Percentiles rank a stretch among this genome's conserved stretches.
phyloP scores from a whole-genome alignment of 2,888 invertebrate genomes.

The Stenotaenia linearis region DNA sequence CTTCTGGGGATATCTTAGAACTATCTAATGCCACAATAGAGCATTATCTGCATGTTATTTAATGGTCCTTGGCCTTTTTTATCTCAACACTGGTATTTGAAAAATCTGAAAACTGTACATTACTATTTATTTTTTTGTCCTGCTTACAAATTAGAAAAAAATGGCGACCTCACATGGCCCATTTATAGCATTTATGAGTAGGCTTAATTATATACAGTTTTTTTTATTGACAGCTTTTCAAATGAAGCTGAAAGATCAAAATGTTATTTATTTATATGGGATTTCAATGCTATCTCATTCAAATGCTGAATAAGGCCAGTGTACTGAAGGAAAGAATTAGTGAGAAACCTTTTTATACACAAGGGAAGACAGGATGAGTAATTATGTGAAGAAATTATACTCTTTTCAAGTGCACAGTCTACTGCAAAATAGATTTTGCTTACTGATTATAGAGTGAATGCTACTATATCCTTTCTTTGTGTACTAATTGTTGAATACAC shows the following conservation, averaged over 20 bases:
- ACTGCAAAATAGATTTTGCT: not conserved
- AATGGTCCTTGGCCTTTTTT: no score
- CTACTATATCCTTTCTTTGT: not conserved
- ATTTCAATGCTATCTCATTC: not conserved
- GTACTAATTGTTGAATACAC: no score
- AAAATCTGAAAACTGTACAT: not conserved
- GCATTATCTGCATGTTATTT: no score
- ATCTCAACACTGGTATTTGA: not conserved
- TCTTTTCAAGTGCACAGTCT: not conserved
- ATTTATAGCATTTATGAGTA: not conserved
- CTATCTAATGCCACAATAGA: no score
- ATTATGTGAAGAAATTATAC: not conserved
- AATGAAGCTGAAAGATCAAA: not conserved
- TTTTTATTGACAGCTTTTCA: not conserved
- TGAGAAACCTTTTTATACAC: not conserved
- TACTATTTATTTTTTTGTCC: not conserved
- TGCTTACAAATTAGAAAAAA: not conserved
- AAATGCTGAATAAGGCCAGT: not conserved
- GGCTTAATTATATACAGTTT: not conserved
- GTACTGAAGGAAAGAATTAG: not conserved
- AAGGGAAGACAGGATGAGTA: not conserved
- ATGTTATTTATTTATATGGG: not conserved
- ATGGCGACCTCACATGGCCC: not conserved
- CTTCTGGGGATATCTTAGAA: no score
- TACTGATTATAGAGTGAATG: not conserved